These are phyloP conservation scores for Tonatia bakeri DNA, from an alignment of 2,113 vertebrate species.

Conservation along the genomic window DNA sequence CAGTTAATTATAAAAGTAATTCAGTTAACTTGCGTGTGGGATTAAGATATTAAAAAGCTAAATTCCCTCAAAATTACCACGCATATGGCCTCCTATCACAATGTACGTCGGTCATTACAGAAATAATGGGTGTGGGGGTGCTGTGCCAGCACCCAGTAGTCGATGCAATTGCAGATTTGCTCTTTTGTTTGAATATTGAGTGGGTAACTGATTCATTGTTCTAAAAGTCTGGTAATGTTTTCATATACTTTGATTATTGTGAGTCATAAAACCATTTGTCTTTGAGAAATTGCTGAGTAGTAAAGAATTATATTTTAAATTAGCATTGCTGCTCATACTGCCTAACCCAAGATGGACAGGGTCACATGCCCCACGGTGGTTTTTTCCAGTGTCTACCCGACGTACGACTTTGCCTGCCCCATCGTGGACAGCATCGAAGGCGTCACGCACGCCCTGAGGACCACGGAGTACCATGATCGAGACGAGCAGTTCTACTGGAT, in stretches of 20 bases:
- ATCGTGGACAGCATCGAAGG: conserved; percentile 98
- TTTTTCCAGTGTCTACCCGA: conserved; percentile 91
- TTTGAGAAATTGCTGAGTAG: not conserved
- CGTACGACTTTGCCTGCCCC: conserved; percentile 97
- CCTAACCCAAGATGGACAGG: not conserved
- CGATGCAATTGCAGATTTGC: not conserved
- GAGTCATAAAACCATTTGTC: not conserved
- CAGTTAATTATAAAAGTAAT: not conserved
- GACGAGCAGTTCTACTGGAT: conserved; percentile 99
- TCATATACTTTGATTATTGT: not conserved
- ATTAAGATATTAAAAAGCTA: not conserved
- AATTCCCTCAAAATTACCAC: not conserved
- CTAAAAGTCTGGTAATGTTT: not conserved
- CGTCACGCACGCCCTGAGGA: conserved; percentile 96
- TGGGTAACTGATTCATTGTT: not conserved
- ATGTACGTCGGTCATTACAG: not conserved
- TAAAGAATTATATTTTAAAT: not conserved
- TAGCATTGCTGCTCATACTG: not conserved
- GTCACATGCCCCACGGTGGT: not conserved
- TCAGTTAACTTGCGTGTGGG: not conserved
- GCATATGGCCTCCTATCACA: not conserved
- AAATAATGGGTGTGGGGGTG: not conserved
- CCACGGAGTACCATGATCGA: conserved; percentile 97
- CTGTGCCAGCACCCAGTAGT: not conserved
- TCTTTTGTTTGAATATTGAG: not conserved